Base-by-base conservation (phyloP, 2,797 vertebrate species). In the Ficedula albicollis region DNA sequence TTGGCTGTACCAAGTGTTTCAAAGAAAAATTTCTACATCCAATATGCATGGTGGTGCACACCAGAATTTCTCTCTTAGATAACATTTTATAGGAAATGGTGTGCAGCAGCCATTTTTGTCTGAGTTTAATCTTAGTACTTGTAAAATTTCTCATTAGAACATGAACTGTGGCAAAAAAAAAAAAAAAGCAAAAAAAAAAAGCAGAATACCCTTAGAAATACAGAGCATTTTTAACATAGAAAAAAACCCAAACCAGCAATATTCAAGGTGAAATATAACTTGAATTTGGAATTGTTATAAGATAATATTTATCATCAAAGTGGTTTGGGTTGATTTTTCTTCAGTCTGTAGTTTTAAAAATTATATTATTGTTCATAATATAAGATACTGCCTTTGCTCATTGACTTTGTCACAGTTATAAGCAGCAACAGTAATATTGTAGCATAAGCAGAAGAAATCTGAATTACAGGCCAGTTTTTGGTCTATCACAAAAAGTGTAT, bases 161-260 rank as follows among this genome's bases (percentile, higher is more conserved):
- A 39, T 11, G 6, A 80, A 48, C 4, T 29, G 2, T 44, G 26
- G 5, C 22, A 32, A 69, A 56, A 34, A 68, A 26, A 12, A 25
- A 59, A 30, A 29, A 46, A 10, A 29, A 36, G 36, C 10, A 38
- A 68, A 26, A 14, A 20, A 59, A 30, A 32, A 29, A 18, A 16
- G 15, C 15, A 41, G 15, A 51, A 18, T 7, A 19, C 7, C 2
- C 10, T 49, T 80, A 15, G 15, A 49, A 66, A 73, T 32, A 21
- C 4, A 11, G 4, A 66, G 41, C 4, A 2, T 26, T 79, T 78
- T 20, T 52, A 11, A 41, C 6, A 10, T 10, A 46, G 0, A 10
- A 51, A n/a, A 55, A n/a, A 25, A 4, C 0, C 11, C 21, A 4
- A 44, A 25, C 10, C 13, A 43, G 2, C 7, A 68, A 34, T 34